Evolutionary conservation across 2,113 vertebrate species (phyloP).

Genomic region (Lipotes vexillifer): DNA sequence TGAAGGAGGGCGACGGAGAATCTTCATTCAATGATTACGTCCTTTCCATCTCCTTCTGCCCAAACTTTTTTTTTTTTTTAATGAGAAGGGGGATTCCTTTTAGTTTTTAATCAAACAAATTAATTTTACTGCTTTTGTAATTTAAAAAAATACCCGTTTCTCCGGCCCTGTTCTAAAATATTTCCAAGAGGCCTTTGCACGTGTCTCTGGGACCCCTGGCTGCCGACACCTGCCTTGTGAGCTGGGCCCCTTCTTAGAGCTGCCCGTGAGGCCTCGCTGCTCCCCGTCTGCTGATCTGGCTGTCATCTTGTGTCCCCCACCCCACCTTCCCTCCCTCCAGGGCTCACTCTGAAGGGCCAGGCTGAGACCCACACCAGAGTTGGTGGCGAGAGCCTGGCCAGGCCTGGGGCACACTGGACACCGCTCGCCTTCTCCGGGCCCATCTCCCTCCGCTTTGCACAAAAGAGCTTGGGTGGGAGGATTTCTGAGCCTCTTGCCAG

Average conservation of each 20-base stretch:
- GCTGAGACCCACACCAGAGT: neutral
- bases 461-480: neutral
- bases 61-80: neutral
- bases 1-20: accelerated
- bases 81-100: neutral
- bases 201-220: neutral
- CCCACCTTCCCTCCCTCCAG: neutral
- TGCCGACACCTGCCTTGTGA: neutral
- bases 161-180: neutral
- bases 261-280: neutral
- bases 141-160: neutral
- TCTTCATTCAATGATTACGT: accelerated
- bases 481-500: neutral
- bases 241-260: neutral
- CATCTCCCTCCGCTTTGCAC: no score
- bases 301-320: accelerated
- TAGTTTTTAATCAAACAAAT: neutral
- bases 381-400: neutral
- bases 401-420: neutral
- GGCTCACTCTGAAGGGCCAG: neutral
- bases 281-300: neutral
- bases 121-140: neutral
- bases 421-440: neutral
- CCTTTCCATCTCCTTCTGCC: neutral
- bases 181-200: accelerated